Evolutionary conservation across 2,113 vertebrate species (phyloP), one percentile per base, ranked within the genome.

Genomic region (Martes martes): DNA sequence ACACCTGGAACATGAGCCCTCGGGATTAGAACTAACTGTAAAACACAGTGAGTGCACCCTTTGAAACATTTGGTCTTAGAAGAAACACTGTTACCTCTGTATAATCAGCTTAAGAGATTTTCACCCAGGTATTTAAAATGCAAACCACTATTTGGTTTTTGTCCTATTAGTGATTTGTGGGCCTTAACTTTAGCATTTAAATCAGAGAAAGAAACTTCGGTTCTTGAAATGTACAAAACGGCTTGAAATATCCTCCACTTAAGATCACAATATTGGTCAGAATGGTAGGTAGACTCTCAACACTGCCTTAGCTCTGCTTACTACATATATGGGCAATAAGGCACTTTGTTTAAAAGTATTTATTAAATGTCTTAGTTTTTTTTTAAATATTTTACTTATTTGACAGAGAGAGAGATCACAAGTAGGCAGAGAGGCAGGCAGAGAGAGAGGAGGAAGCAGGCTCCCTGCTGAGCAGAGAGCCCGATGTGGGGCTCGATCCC

Each of bases 301-400:
- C 61, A 39, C 59, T 94, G 57, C 86, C 11, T 87, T 69, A 80
- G 52, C 59, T 65, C 28, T 78, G 39, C 47, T 67, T n/a, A 0
- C 89, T 69, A 50, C 28, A 50, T 81, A 24, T 74, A 2, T 81
- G 9, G 82, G 52, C 76, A 79, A 86, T 92, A 65, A 52, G 26
- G 63, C 11, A 88, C 59, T 92, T 87, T 78, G 8, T 59, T 90
- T 87, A 39, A 81, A 80, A 63, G 7, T 79, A 86, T 80, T 91
- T 83, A 88, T 67, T 80, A 74, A 84, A 81, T 91, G 79, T 71
- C 50, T 78, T 91, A 78, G 71, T 94, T 94, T 96, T 42, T 92
- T 65, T 42, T 42, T 42, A 4, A 39, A 39, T 39, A 39, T 39
- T 39, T 39, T 39, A 42, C 4, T 42, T 42, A 42, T 42, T 42